Percentiles rank a stretch among this genome's conserved stretches.
Evolutionary conservation across 2,113 vertebrate species (phyloP).

Genomic region (Motacilla alba): DNA sequence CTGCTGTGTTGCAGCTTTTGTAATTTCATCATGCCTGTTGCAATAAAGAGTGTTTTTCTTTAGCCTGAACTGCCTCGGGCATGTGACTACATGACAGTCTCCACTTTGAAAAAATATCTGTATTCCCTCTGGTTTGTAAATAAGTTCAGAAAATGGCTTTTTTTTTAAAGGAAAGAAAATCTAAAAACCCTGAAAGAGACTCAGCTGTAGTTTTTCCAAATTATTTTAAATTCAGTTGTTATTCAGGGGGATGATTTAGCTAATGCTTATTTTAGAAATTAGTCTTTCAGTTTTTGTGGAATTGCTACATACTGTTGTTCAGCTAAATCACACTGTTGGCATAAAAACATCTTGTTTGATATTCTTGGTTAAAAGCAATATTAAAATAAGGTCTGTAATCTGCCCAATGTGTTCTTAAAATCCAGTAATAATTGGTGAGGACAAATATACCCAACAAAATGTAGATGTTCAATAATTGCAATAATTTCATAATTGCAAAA

Average conservation of each 20-base stretch:
- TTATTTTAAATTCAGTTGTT: background rate
- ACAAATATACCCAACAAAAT: background rate
- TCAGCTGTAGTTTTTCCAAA: background rate
- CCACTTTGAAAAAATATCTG: background rate
- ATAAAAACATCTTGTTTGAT: background rate
- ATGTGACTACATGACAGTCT: background rate
- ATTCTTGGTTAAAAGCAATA: background rate
- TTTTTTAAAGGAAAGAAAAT: background rate
- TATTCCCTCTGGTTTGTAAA: background rate
- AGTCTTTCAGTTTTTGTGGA: background rate
- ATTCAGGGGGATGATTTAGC: background rate
- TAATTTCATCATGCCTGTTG: background rate
- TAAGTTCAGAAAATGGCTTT: background rate
- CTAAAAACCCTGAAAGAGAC: background rate
- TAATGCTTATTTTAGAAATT: background rate
- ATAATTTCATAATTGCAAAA: background rate
- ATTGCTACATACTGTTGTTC: background rate
- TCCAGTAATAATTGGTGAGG: background rate
- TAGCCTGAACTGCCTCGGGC: background rate
- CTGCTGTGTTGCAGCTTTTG: conserved; percentile 10
- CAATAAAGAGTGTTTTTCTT: background rate
- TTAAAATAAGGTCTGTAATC: background rate
- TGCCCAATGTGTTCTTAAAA: background rate
- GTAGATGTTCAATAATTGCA: background rate
- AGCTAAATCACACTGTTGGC: background rate